Base-by-base conservation (phyloP, 2,113 vertebrate genomes). In the Brachyhypopomus gauderio region DNA sequence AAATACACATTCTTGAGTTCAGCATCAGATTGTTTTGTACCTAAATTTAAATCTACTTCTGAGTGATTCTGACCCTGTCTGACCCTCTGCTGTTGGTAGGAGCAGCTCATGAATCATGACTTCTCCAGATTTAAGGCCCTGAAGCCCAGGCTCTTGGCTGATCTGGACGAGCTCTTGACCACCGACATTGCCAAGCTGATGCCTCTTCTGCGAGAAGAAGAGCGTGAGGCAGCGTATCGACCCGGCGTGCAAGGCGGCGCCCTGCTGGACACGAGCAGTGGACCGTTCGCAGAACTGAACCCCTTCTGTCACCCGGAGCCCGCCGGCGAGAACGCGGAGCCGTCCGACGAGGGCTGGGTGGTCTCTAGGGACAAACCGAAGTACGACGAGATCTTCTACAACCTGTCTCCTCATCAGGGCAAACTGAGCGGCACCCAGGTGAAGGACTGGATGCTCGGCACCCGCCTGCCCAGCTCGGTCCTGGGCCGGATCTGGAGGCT, bases 381-480 rank as follows among this genome's bases (percentile, higher is more conserved):
- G 63, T 97, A 96, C 0, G 96, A 97, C 4, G 96, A 97, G 89
- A 96, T 97, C 83, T 97, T 97, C 90, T 96, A 95, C 89, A 96
- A 93, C 85, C 91, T 97, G 72, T 91, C 94, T 0, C 96, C 96
- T 0, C 88, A 85, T 0, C 92, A 94, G 0, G 96, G 96, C 45
- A 97, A 96, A 88, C 92, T 97, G 75, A 96, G 93, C 0, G 94
- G 95, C 66, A 90, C 91, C 77, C 96, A 95, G 88, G 96, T 95
- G 87, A 95, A 92, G 88, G 92, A 89, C 84, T 96, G 96, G 96
- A 97, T 97, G 96, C 93, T 91, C 36, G 92, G 87, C 23, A 96
- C 94, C n/a, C 93, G 92, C 27, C 91, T 97, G 80, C 96, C 96
- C 67, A 96, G 93, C 88, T 95, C 96, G 0, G 95, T 96, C 75